These are phyloP conservation scores for Fratercula arctica DNA, from an alignment of 2,797 vertebrate species.

Conservation along the genomic window DNA sequence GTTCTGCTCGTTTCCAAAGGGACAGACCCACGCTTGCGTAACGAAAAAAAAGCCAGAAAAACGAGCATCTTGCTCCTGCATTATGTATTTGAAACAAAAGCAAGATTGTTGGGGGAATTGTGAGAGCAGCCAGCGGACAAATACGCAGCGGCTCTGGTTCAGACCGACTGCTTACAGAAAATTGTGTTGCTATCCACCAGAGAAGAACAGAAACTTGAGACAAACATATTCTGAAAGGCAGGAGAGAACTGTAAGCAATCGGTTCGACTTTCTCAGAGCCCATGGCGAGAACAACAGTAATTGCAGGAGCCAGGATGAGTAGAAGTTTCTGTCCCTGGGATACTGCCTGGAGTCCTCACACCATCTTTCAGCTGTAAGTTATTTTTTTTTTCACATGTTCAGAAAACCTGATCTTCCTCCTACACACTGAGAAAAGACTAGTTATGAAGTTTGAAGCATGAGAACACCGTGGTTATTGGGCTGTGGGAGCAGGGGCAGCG, in stretches of 20 bases:
- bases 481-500: background rate
- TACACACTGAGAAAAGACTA: background rate
- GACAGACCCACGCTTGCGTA: background rate
- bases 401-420: background rate
- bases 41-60: background rate
- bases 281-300: background rate
- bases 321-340: background rate
- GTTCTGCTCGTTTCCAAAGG: background rate
- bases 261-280: background rate
- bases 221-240: background rate
- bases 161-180: background rate
- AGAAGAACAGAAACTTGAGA: background rate
- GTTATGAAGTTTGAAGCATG: background rate
- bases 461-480: background rate
- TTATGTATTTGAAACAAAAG: background rate
- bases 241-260: background rate
- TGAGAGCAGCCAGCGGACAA: background rate
- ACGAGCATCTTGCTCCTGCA: background rate
- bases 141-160: background rate
- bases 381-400: fast-evolving
- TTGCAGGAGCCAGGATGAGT: background rate
- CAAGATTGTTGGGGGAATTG: background rate
- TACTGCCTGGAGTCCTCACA: background rate
- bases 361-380: background rate
- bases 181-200: background rate